phyloP scores from a whole-genome alignment of 1,140 invertebrate species.

The Dryas iulia region DNA sequence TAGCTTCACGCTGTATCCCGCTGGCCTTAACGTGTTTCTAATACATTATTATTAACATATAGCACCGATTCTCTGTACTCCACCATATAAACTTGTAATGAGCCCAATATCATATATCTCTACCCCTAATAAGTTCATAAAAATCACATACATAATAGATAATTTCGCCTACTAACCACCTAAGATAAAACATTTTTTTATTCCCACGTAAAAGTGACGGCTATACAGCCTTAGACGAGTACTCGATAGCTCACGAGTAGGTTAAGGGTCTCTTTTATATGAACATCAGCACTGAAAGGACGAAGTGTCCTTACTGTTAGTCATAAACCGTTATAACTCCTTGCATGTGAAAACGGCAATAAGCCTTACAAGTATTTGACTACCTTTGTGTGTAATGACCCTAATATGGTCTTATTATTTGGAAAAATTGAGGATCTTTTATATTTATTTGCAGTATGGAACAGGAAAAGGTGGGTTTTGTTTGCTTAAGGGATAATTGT shows the following conservation, averaged over 20 bases:
- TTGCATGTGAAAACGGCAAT: not conserved
- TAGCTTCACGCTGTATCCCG: too few species aligned
- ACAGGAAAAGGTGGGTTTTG: too few species aligned
- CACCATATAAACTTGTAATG: too few species aligned
- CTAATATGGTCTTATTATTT: not conserved
- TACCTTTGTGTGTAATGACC: not conserved
- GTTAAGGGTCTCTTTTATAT: not conserved
- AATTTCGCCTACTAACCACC: not conserved
- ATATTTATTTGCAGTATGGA: too few species aligned
- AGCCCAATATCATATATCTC: too few species aligned
- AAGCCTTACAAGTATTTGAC: not conserved
- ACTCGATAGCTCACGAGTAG: not conserved
- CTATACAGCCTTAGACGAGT: not conserved
- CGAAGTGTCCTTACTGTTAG: not conserved
- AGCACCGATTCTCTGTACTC: too few species aligned
- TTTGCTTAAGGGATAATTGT: too few species aligned
- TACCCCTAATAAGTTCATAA: too few species aligned
- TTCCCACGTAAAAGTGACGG: not conserved
- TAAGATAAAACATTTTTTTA: not conserved
- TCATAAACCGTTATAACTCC: slow-evolving; percentile 3
- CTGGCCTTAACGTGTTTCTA: too few species aligned
- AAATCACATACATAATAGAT: too few species aligned
- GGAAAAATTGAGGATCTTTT: not conserved
- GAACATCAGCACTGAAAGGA: not conserved
- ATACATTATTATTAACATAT: too few species aligned